Evolutionary conservation across 2,888 invertebrate genomes (phyloP).

Genomic region (Bombylius discolor): DNA sequence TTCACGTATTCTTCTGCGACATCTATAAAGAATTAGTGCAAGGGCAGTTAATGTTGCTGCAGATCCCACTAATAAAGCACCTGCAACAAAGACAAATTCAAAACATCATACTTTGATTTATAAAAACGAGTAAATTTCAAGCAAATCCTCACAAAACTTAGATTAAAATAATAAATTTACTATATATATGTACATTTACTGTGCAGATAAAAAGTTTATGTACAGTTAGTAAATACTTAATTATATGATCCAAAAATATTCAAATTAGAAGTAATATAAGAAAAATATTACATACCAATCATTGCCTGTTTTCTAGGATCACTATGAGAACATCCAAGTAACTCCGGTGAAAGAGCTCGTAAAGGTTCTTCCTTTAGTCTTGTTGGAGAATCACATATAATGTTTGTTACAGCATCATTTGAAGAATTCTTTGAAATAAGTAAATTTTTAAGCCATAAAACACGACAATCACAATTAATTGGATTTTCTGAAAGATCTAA

Average conservation of each 20-base stretch:
- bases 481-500: slow-evolving; percentile 75
- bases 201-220: too few species aligned
- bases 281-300: slow-evolving; percentile 38
- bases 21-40: slow-evolving; percentile 62
- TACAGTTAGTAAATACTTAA: too few species aligned
- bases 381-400: slow-evolving; percentile 61
- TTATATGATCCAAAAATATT: too few species aligned
- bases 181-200: too few species aligned
- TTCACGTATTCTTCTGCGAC: slow-evolving; percentile 65
- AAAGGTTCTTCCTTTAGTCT: slow-evolving; percentile 57
- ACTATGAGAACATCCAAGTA: slow-evolving; percentile 68
- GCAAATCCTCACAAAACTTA: too few species aligned
- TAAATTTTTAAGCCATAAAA: slow-evolving; percentile 66
- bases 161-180: too few species aligned
- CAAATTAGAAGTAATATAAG: too few species aligned
- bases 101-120: too few species aligned
- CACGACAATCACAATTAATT: slow-evolving; percentile 63
- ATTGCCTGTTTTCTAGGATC: slow-evolving; percentile 70
- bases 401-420: slow-evolving; percentile 29
- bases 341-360: slow-evolving; percentile 55
- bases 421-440: slow-evolving; percentile 35
- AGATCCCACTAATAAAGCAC: slow-evolving; percentile 55
- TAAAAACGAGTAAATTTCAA: too few species aligned
- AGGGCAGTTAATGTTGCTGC: slow-evolving; percentile 59
- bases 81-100: too few species aligned